Evolutionary conservation across 2,797 vertebrate species (phyloP), one percentile per base, ranked within the genome.

Genomic region (Neostethus bicornis): DNA sequence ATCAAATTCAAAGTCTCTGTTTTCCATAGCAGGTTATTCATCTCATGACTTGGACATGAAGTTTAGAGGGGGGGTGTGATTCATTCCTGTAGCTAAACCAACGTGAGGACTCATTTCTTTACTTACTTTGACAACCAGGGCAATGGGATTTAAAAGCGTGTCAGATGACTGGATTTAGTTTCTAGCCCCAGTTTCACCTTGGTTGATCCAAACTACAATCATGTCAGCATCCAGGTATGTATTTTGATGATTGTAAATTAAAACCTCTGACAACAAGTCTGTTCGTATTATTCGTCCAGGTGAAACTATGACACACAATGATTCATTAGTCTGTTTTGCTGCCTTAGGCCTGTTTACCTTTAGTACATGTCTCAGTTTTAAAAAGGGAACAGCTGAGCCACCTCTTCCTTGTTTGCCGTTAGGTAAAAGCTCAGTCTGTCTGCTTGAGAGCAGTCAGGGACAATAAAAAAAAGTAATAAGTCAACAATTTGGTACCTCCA

Each of bases 391-490:
- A 83, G 70, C 73, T 45, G 71, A 73, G 29, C 60, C 66, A 28
- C 70, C 45, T 53, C 46, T 51, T 63, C 64, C 69, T 65, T 84
- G 79, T 83, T 85, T 77, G 70, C 57, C 2, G 37, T 69, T 75
- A 70, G 77, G 61, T 77, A 47, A 28, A 28, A 47, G 35, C 60
- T 73, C 51, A 0, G 24, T 46, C 69, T 79, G 72, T 70, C 75
- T 79, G 66, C 80, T 47, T 20, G 57, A 21, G 3, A 70, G 66
- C 64, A 65, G 70, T 62, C 54, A 3, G 38, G 13, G 19, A 41
- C 75, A 82, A 79, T 84, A 81, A 77, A 84, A 73, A n/a, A 74
- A 85, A 80, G 86, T 66, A 74, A 76, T 70, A 73, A 73, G 75
- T 86, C 81, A 77, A 78, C 54, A 62, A 46, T 23, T 50, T 28